Conservation (phyloP, 2,797 vertebrate species). For the Thunnus albacares region DNA sequence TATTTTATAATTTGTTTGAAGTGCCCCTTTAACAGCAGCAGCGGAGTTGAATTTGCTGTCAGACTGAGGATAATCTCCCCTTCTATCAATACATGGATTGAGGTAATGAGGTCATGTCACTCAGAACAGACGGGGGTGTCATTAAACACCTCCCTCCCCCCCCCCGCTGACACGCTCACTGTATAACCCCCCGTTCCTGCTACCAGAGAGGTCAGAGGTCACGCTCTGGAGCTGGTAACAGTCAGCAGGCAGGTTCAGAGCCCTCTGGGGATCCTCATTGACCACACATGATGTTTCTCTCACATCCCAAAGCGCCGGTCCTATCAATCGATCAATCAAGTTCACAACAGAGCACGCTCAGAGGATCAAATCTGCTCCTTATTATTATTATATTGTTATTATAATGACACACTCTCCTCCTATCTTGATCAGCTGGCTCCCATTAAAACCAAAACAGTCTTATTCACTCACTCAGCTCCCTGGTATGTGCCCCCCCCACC, state of each 20-base stretch:
- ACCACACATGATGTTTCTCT: constrained; percentile 25
- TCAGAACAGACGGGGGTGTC: constrained; percentile 62
- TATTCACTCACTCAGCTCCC: too few species aligned
- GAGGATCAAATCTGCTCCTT: background rate
- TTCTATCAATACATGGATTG: constrained; percentile 64
- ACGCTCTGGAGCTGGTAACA: constrained; percentile 49
- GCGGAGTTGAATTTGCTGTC: background rate
- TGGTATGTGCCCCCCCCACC: too few species aligned
- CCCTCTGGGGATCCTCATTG: constrained; percentile 36
- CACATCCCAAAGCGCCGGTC: background rate
- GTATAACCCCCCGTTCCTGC: background rate
- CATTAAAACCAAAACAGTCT: too few species aligned
- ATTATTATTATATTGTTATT: too few species aligned
- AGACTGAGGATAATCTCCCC: constrained; percentile 39
- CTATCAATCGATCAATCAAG: constrained; percentile 11
- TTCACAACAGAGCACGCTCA: background rate
- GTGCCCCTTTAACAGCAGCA: constrained; percentile 29
- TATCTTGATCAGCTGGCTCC: too few species aligned
- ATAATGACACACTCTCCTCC: too few species aligned
- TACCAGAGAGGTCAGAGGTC: constrained; percentile 50
- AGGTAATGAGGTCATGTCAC: constrained; percentile 78
- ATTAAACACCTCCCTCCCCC: constrained; percentile 29
- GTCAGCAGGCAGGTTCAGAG: constrained; percentile 45
- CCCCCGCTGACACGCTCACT: constrained; percentile 13
- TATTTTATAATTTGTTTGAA: constrained; percentile 1